These are phyloP conservation scores for Himantopus leucocephalus DNA, from an alignment of 2,113 vertebrate genomes.

Conservation along the genomic window DNA sequence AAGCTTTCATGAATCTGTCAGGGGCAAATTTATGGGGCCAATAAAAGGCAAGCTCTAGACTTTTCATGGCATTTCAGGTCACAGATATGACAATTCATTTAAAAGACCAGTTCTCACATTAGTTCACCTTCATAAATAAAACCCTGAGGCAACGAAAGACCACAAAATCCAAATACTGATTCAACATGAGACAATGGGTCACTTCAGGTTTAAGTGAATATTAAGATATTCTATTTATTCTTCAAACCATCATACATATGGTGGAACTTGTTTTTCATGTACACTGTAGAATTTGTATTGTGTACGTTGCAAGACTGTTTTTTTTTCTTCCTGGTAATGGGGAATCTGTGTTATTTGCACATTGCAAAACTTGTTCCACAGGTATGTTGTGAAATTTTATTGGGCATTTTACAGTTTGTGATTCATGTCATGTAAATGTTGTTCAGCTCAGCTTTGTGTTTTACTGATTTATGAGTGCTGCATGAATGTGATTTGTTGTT, in stretches of 20 bases:
- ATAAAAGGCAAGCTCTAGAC: not conserved
- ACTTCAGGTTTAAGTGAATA: constrained; percentile 6
- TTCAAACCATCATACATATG: not conserved
- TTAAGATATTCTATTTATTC: not conserved
- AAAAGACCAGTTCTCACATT: not conserved
- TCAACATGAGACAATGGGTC: not conserved
- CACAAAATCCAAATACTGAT: not conserved
- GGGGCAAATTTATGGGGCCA: not conserved
- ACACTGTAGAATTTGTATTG: not conserved
- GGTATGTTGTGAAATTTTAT: constrained; percentile 66
- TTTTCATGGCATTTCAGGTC: not conserved
- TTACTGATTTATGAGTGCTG: constrained; percentile 24
- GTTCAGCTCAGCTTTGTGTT: constrained; percentile 17
- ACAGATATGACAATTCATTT: not conserved
- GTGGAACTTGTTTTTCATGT: constrained; percentile 49
- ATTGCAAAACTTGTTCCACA: constrained; percentile 60
- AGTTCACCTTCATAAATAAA: not conserved
- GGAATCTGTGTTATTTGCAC: constrained; percentile 53
- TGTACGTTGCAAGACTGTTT: not conserved
- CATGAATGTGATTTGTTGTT: not conserved
- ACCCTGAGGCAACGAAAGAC: not conserved
- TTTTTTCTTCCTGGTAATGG: constrained; percentile 37
- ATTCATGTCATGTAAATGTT: constrained; percentile 38
- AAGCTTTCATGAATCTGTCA: not conserved
- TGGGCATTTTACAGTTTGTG: constrained; percentile 52